Evolutionary conservation across 1,140 invertebrate species (phyloP).

Genomic region (Caenorhabditis inopinata): DNA sequence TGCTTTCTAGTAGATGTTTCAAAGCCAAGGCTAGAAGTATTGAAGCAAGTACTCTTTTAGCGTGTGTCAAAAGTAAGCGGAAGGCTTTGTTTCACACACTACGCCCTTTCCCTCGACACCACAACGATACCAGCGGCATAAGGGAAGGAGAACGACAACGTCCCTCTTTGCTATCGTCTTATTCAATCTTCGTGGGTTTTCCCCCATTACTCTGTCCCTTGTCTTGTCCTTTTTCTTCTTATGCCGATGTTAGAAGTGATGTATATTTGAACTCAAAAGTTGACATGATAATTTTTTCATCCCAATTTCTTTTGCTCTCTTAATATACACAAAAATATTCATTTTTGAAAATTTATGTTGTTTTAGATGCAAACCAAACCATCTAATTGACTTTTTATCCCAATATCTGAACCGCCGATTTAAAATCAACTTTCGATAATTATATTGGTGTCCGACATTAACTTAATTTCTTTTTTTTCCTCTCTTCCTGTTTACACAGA

Average conservation of each 20-base stretch:
- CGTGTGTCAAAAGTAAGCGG: constrained; percentile 28
- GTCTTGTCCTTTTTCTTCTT: constrained; percentile 9
- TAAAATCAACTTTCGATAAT: constrained; percentile 10
- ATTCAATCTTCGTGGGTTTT: constrained; percentile 22
- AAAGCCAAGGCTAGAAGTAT: background rate
- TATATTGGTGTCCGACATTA: background rate
- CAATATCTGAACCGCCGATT: no score
- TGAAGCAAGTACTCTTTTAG: background rate
- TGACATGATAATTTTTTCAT: no score
- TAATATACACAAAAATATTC: no score
- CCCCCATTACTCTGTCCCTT: constrained; percentile 28
- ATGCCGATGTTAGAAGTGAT: background rate
- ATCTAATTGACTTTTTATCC: no score
- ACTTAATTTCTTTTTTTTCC: background rate
- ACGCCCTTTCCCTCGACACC: constrained; percentile 1
- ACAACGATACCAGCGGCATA: constrained; percentile 26
- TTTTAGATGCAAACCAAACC: background rate
- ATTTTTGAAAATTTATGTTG: no score
- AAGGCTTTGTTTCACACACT: constrained; percentile 31
- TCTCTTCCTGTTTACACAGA: no score
- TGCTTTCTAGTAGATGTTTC: background rate
- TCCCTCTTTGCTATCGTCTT: constrained; percentile 22
- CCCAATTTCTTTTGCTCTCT: no score
- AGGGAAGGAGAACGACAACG: constrained; percentile 8
- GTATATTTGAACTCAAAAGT: no score